A percentile compares a stretch with the other conserved stretches of the same genome.
Conservation (phyloP, 2,888 invertebrate genomes). For the Torymus aiolomorphi region DNA sequence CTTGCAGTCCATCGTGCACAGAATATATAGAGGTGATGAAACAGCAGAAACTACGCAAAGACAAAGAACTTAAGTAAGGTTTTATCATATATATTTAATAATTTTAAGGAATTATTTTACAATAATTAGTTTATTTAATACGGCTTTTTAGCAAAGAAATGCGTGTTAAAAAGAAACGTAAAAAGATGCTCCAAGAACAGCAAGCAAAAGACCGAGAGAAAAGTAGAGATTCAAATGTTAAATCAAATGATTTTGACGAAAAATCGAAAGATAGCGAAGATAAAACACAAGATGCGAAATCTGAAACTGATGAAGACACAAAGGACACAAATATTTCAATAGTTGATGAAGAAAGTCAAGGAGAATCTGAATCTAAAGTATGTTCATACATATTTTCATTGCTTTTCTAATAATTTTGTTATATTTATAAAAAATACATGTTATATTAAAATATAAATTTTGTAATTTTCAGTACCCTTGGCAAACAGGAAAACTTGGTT, state of each 20-base stretch:
- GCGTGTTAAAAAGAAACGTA: constrained; percentile 71
- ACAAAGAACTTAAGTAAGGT: constrained; percentile 67
- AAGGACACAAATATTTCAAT: constrained; percentile 69
- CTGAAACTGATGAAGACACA: constrained; percentile 72
- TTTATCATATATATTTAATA: not conserved
- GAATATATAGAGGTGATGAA: constrained; percentile 75
- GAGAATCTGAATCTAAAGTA: constrained; percentile 69
- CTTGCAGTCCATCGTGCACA: constrained; percentile 85
- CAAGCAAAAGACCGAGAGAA: constrained; percentile 67
- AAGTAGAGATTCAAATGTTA: constrained; percentile 69
- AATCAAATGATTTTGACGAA: constrained; percentile 70
- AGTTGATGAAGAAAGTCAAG: constrained; percentile 68
- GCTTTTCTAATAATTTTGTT: constrained; percentile 3
- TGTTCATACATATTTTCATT: not conserved
- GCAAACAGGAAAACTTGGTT: constrained; percentile 84
- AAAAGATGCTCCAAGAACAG: constrained; percentile 70
- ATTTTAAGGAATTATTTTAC: not conserved
- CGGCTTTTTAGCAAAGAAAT: constrained; percentile 65
- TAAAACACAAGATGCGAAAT: constrained; percentile 60
- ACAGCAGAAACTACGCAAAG: constrained; percentile 67
- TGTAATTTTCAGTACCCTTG: constrained; percentile 78
- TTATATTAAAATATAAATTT: constrained; percentile 40
- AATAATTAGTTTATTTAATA: constrained; percentile 11
- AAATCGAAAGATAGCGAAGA: constrained; percentile 63
- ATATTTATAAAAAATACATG: constrained; percentile 8